Evolutionary conservation across 2,797 vertebrate genomes (phyloP).

Genomic region (Acanthopagrus latus): DNA sequence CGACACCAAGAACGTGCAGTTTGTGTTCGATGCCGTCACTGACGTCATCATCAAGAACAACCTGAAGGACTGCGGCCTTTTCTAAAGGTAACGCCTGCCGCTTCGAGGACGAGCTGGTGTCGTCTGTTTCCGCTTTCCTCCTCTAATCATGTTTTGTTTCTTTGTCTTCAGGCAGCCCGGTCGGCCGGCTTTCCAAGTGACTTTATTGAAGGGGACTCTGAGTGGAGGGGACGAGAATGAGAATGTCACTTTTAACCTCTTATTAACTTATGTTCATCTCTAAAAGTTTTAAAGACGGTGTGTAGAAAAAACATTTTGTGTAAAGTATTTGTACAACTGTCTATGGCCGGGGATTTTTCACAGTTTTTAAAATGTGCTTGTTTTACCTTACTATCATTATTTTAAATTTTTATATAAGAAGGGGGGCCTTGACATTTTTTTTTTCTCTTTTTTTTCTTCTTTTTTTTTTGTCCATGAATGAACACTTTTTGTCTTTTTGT

Average conservation of each 20-base stretch:
- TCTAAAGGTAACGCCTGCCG: conserved; percentile 84
- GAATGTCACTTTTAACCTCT: conserved; percentile 93
- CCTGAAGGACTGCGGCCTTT: conserved; percentile 99
- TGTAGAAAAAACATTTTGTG: conserved; percentile 86
- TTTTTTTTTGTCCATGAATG: conserved; percentile 56
- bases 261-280: conserved; percentile 94
- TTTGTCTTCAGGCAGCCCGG: conserved; percentile 57
- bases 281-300: conserved; percentile 88
- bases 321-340: conserved; percentile 95
- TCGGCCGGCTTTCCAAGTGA: conserved; percentile 57
- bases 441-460: conserved; percentile 1
- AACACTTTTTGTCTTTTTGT: conserved; percentile 75
- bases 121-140: background rate
- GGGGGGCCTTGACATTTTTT: conserved; percentile 51
- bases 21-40: conserved; percentile 98
- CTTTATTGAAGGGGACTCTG: conserved; percentile 67
- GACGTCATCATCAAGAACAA: conserved; percentile 99
- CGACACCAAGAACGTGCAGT: conserved; percentile 99
- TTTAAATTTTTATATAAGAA: conserved; percentile 73
- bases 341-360: conserved; percentile 88
- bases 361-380: conserved; percentile 79
- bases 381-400: conserved; percentile 75
- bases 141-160: conserved; percentile 20
- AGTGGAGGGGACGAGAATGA: conserved; percentile 78
- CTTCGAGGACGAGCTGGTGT: background rate